phyloP scores from a whole-genome alignment of 2,888 invertebrate species.

The Macrophya annulata region DNA sequence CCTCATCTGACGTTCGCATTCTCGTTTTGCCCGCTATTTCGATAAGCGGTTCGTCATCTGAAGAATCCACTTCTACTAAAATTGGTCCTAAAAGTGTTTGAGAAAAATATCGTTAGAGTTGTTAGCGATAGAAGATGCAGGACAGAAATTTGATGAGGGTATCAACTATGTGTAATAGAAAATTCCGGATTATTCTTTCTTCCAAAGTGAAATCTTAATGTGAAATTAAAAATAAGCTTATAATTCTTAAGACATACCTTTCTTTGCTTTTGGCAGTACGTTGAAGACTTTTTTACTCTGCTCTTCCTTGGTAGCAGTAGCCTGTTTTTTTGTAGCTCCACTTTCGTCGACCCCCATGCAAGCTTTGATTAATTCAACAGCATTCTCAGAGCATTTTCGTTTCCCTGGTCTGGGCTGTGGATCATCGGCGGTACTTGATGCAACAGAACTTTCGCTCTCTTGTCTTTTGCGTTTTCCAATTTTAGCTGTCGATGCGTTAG shows the following conservation, averaged over 20 bases:
- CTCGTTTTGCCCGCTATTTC: slow-evolving; percentile 86
- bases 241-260: slow-evolving; percentile 70
- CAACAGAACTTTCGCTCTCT: slow-evolving; percentile 89
- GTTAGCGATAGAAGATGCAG: background rate
- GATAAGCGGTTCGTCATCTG: slow-evolving; percentile 91
- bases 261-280: slow-evolving; percentile 76
- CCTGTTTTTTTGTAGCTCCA: slow-evolving; percentile 78
- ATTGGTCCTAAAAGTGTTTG: slow-evolving; percentile 74
- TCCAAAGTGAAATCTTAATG: slow-evolving; percentile 5
- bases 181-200: background rate
- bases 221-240: background rate
- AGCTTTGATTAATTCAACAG: slow-evolving; percentile 83
- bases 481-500: slow-evolving; percentile 71
- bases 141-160: background rate
- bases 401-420: slow-evolving; percentile 80
- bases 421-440: slow-evolving; percentile 84
- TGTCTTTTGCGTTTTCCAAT: slow-evolving; percentile 87
- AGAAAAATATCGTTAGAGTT: background rate
- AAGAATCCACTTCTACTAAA: slow-evolving; percentile 86
- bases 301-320: slow-evolving; percentile 76
- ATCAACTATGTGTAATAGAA: background rate
- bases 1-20: slow-evolving; percentile 76
- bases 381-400: slow-evolving; percentile 84
- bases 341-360: slow-evolving; percentile 81
- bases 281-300: slow-evolving; percentile 77